Conservation (phyloP, 2,113 vertebrate genomes). For the Salvelinus sp. region DNA sequence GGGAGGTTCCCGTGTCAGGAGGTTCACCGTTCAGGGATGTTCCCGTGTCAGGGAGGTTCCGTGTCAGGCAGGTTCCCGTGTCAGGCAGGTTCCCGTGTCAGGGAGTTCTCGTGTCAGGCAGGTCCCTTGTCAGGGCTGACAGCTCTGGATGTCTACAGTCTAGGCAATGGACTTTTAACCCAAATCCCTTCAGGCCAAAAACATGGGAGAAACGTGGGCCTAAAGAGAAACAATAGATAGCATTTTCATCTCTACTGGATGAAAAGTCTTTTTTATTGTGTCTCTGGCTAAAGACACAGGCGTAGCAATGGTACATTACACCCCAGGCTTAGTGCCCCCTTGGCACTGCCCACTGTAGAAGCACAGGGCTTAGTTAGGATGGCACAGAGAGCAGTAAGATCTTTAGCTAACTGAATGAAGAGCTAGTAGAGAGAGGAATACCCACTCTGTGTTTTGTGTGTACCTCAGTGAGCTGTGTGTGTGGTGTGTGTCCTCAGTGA, state of each 20-base stretch:
- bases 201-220: too few species aligned
- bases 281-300: constrained; percentile 66
- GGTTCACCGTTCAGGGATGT: too few species aligned
- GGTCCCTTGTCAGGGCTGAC: background rate
- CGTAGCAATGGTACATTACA: constrained; percentile 12
- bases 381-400: constrained; percentile 63
- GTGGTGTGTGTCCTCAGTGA: background rate
- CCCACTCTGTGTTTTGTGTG: constrained; percentile 8
- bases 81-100: too few species aligned
- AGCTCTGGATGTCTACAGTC: background rate
- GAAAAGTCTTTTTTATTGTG: constrained; percentile 8
- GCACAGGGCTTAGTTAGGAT: constrained; percentile 54
- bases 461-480: background rate
- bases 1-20: too few species aligned
- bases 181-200: background rate
- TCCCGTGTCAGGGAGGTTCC: too few species aligned
- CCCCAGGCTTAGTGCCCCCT: background rate
- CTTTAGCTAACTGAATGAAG: constrained; percentile 63
- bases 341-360: constrained; percentile 48
- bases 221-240: too few species aligned
- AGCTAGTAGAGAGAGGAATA: constrained; percentile 49
- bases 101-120: too few species aligned
- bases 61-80: too few species aligned
- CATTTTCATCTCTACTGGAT: background rate
- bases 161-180: too few species aligned